These are phyloP conservation scores for Synergus umbraculus DNA, from an alignment of 2,888 invertebrate genomes.

Conservation along the genomic window DNA sequence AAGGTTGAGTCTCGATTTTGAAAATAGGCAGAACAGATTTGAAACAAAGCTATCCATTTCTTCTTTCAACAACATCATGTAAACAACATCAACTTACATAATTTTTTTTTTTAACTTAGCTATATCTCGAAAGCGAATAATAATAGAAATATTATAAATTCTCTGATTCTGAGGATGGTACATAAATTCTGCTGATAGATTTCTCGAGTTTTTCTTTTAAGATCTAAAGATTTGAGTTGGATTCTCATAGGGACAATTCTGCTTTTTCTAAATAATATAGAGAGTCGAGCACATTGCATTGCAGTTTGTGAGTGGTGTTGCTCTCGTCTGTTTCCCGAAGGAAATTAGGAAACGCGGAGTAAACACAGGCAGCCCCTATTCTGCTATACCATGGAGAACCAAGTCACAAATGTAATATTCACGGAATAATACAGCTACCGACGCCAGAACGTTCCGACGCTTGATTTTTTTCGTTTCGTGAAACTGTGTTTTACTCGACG, in stretches of 20 bases:
- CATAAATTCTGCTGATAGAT: background rate
- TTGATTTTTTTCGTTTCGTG: slow-evolving; percentile 25
- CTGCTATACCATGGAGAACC: slow-evolving; percentile 55
- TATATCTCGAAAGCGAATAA: no score
- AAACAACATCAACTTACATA: no score
- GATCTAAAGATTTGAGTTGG: slow-evolving; percentile 52
- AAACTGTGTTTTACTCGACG: slow-evolving; percentile 44
- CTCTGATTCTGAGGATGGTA: background rate
- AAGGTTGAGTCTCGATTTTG: background rate
- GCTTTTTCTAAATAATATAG: slow-evolving; percentile 67
- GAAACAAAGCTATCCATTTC: background rate
- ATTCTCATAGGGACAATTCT: slow-evolving; percentile 57
- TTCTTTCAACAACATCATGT: background rate
- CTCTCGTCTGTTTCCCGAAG: slow-evolving; percentile 75
- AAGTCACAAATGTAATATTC: slow-evolving; percentile 77
- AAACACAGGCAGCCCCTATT: slow-evolving; percentile 59
- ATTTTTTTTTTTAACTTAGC: no score
- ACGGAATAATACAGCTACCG: slow-evolving; percentile 72
- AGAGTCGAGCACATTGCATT: slow-evolving; percentile 62
- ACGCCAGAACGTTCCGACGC: slow-evolving; percentile 47
- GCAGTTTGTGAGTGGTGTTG: slow-evolving; percentile 71
- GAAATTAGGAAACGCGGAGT: slow-evolving; percentile 75
- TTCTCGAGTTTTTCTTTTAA: background rate
- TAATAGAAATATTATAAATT: no score
- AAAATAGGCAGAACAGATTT: background rate